Base-by-base conservation (phyloP, 2,113 vertebrate genomes). In the Myiopsitta monachus region DNA sequence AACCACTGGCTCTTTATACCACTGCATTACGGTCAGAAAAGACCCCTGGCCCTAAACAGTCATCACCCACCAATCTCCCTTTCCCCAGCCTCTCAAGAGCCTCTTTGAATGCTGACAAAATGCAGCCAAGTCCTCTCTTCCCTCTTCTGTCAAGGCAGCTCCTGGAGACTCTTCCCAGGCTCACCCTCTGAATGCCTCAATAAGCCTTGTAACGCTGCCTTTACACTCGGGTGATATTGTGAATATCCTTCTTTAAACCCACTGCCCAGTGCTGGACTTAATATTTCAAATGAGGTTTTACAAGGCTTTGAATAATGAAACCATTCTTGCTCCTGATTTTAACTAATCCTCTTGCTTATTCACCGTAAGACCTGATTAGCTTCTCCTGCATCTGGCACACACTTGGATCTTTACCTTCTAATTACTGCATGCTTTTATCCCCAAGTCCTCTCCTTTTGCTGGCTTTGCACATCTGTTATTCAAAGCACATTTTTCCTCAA, bases 261-360 rank as follows among this genome's bases (percentile, higher is more conserved):
- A n/a, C 30, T 36, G 72, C 61, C 76, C 87, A 17, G 33, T 3
- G 28, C 59, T 19, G 83, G 82, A 41, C 54, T 14, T 8, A 70
- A 30, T 31, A 31, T 73, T 92, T 68, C 81, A 73, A 77, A 73
- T 28, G 81, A 62, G 81, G 24, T 92, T 89, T 92, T 81, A 62
- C 64, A 82, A 44, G 61, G 77, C 87, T 90, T 90, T 93, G 83
- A 64, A 26, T 30, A 87, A 83, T 38, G n/a, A 82, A 74, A 43
- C 72, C 67, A 26, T 79, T 87, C 66, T 83, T 73, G 43, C 41
- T 39, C 61, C 51, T 11, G 66, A 83, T 87, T 87, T 52, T 30
- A 83, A 46, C 87, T 92, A 92, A 95, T 95, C 94, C 94, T 43
- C 87, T 87, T 47, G 90, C 81, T 92, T 72, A 73, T 72, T 85